Conservation (phyloP, 2,113 vertebrate genomes). For the Donacobius atricapilla region DNA sequence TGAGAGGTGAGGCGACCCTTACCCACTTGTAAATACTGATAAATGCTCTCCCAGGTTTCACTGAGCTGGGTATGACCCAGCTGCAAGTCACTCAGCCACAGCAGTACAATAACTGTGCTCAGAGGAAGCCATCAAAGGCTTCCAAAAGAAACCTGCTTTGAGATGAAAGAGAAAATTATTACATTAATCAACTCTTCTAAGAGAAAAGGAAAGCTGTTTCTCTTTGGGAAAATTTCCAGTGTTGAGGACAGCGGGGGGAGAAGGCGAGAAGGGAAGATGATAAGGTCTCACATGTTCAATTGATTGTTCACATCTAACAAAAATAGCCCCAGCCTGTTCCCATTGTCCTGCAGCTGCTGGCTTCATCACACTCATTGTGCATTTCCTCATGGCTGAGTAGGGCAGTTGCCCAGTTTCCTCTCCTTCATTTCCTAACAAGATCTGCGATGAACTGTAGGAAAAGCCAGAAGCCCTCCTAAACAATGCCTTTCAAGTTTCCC, state of each 20-base stretch:
- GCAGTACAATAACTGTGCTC: neutral
- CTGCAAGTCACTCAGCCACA: constrained; percentile 16
- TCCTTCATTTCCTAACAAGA: constrained; percentile 65
- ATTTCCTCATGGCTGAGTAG: constrained; percentile 62
- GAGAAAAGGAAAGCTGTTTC: constrained; percentile 63
- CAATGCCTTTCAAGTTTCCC: neutral
- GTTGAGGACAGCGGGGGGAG: constrained; percentile 16
- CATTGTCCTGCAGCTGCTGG: constrained; percentile 73
- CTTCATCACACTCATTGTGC: constrained; percentile 41
- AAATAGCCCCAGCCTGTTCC: constrained; percentile 62
- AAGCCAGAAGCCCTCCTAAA: constrained; percentile 17
- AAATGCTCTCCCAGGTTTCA: neutral
- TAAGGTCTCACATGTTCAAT: constrained; percentile 49
- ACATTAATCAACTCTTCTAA: constrained; percentile 51
- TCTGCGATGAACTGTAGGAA: constrained; percentile 48
- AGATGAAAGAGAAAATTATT: constrained; percentile 64
- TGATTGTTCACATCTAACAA: constrained; percentile 70
- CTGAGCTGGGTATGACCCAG: neutral
- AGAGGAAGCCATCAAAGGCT: constrained; percentile 48
- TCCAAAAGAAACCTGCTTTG: constrained; percentile 49
- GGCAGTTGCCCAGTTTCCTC: constrained; percentile 58
- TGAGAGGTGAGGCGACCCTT: neutral
- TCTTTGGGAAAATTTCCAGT: constrained; percentile 59
- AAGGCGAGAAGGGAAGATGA: constrained; percentile 7
- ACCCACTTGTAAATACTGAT: neutral